These are phyloP conservation scores for Dromiciops gliroides DNA, from an alignment of 2,113 vertebrate genomes.

Conservation along the genomic window DNA sequence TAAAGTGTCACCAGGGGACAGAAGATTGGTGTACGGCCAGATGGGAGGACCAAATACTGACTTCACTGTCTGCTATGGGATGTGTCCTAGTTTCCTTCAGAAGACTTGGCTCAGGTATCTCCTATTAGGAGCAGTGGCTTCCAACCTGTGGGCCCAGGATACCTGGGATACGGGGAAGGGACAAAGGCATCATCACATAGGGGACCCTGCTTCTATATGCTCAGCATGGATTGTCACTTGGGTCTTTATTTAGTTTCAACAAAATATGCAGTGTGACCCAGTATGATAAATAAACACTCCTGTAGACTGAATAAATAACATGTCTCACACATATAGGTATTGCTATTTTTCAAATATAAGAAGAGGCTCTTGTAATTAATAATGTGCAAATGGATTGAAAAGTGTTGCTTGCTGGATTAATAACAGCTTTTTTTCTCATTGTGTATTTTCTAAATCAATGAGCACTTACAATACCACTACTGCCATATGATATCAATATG, in stretches of 20 bases:
- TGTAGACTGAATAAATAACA: background rate
- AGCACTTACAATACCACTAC: background rate
- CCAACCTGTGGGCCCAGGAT: background rate
- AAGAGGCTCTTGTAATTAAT: background rate
- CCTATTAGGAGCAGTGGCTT: background rate
- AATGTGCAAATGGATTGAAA: background rate
- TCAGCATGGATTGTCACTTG: background rate
- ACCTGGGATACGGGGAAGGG: background rate
- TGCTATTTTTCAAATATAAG: background rate
- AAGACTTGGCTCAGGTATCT: background rate
- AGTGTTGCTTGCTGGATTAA: background rate
- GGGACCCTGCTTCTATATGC: background rate
- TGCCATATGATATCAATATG: background rate
- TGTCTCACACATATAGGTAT: background rate
- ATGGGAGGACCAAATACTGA: fast-evolving
- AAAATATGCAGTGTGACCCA: background rate
- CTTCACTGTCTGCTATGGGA: background rate
- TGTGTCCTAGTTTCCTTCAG: fast-evolving
- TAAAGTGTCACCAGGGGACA: fast-evolving
- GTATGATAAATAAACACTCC: background rate
- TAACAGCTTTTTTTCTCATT: background rate
- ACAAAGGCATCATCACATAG: background rate
- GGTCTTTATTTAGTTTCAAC: background rate
- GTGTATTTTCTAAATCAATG: background rate
- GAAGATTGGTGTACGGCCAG: background rate